Evolutionary conservation across 2,888 invertebrate species (phyloP).

Genomic region (Ptychoptera albimana): DNA sequence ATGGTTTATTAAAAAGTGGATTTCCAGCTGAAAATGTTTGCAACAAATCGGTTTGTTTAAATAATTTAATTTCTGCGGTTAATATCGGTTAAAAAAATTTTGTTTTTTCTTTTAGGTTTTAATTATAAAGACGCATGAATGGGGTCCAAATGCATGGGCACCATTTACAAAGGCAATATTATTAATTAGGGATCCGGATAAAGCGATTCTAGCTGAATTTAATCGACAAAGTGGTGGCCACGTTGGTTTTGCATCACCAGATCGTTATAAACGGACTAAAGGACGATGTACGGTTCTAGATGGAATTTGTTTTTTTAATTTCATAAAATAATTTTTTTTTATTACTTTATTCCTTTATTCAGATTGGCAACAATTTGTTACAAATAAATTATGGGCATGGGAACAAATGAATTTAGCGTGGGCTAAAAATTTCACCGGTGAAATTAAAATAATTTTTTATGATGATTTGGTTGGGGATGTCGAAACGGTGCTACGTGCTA

Average conservation of each 20-base stretch:
- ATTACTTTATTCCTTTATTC: slow-evolving; percentile 14
- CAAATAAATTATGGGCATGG: slow-evolving; percentile 48
- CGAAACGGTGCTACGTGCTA: slow-evolving; percentile 36
- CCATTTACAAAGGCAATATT: slow-evolving; percentile 51
- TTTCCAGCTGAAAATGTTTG: slow-evolving; percentile 63
- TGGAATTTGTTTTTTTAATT: neutral
- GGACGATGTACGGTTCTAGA: slow-evolving; percentile 37
- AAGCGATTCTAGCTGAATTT: slow-evolving; percentile 55
- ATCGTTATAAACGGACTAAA: slow-evolving; percentile 42
- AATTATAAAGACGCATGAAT: slow-evolving; percentile 66
- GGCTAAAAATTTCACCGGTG: slow-evolving; percentile 51
- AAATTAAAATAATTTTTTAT: slow-evolving; percentile 52
- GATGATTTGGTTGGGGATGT: slow-evolving; percentile 48
- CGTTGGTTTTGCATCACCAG: slow-evolving; percentile 58
- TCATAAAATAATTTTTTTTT: neutral
- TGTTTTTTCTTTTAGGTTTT: slow-evolving; percentile 27
- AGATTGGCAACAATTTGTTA: slow-evolving; percentile 61
- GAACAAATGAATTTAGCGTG: slow-evolving; percentile 51
- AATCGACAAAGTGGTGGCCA: slow-evolving; percentile 68
- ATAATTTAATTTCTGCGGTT: neutral
- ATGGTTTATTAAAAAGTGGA: slow-evolving; percentile 58
- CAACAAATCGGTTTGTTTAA: slow-evolving; percentile 42
- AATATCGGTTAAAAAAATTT: neutral
- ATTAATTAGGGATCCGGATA: slow-evolving; percentile 52
- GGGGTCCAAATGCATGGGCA: slow-evolving; percentile 40